Base-by-base conservation (phyloP, 2,888 invertebrate genomes). In the Platerodrilus igneus region DNA sequence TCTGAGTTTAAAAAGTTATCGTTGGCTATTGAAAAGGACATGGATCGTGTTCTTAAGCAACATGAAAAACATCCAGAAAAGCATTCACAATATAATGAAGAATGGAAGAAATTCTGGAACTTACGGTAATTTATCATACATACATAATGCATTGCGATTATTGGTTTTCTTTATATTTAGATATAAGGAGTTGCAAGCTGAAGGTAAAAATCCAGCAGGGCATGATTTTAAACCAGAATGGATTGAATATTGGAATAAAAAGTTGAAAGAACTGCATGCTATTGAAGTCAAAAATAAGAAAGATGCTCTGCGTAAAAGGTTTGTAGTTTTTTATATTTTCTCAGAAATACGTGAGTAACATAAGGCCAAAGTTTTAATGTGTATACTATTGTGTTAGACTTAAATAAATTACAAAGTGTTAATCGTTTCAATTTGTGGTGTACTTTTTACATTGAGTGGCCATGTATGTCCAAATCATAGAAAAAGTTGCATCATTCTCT, bases 71-170 rank as follows among this genome's bases (percentile, higher is more conserved):
- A 86, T 59, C 91, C 91, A 0, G 90, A 91, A 60, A 89, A 87
- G 51, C 90, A 91, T 68, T 90, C 90, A 0, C 75, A 83, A 2
- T 91, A 91, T 63, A 84, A 86, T 0, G 86, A 87, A 28, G 91
- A 91, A 61, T 91, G 91, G 91, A 89, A 89, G 60, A 82, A 81
- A 60, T 90, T 89, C 63, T 91, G 90, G 90, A 88, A 88, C 63
- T 73, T 77, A 6, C 78, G 88, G 58, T 62, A 47, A 32, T 17
- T 22, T 13, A 7, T 29, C 18, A 10, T 19, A n/a, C n/a, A n/a
- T n/a, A n/a, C n/a, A n/a, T n/a, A 10, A 20, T 7, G 2, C 9
- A n/a, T n/a, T n/a, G n/a, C n/a, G 9, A 8, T 4, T 5, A 14
- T 30, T n/a, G n/a, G n/a, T n/a, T n/a, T n/a, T n/a, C n/a, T n/a